A percentile compares a stretch with the other conserved stretches of the same genome.
phyloP scores from a whole-genome alignment of 2,113 vertebrate species.

The Pseudois nayaur region DNA sequence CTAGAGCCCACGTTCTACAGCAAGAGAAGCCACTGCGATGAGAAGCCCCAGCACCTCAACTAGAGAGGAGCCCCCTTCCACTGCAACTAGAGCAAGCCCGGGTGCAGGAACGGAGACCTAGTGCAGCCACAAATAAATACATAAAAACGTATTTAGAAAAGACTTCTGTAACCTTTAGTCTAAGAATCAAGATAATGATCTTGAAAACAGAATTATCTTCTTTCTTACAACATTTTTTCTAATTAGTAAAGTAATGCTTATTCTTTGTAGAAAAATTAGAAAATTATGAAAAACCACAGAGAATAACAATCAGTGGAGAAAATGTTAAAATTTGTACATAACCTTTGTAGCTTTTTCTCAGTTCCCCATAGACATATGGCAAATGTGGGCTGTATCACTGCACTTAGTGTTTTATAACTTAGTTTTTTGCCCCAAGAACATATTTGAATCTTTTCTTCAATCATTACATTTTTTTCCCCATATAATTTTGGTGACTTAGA shows the following conservation, averaged over 20 bases:
- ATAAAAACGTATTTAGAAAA: not conserved
- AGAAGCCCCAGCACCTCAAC: not conserved
- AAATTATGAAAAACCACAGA: not conserved
- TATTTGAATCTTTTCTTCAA: not conserved
- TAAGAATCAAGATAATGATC: not conserved
- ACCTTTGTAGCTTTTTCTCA: not conserved
- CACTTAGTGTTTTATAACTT: not conserved
- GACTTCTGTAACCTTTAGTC: not conserved
- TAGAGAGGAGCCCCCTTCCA: not conserved
- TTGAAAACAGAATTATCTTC: not conserved
- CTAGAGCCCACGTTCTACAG: not conserved
- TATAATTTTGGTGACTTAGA: not conserved
- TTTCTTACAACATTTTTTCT: not conserved
- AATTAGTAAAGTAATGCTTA: not conserved
- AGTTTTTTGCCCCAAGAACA: not conserved
- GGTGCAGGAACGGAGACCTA: not conserved
- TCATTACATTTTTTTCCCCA: not conserved
- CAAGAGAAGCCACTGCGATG: not conserved
- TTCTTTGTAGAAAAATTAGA: not conserved
- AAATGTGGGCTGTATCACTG: not conserved
- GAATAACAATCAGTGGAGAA: not conserved
- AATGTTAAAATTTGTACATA: not conserved
- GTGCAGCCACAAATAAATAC: not conserved
- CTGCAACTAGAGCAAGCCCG: not conserved
- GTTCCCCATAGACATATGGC: not conserved